These are phyloP conservation scores for Trematocara unimaculatum DNA, from an alignment of 2,113 vertebrate genomes.

Conservation along the genomic window DNA sequence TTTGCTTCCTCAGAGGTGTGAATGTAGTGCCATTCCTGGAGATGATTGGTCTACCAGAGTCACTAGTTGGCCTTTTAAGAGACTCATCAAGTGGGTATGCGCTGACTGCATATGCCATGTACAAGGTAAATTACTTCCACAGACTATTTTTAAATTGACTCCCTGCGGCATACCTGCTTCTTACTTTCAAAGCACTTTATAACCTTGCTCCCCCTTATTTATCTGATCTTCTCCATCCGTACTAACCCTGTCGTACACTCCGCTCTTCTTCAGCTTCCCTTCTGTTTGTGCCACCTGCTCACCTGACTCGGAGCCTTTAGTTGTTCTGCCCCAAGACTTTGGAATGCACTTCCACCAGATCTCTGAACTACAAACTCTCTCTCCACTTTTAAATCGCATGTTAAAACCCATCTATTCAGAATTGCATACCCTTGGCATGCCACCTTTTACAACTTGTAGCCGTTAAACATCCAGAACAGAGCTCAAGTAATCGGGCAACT, in stretches of 20 bases:
- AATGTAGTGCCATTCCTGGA: slow-evolving; percentile 90
- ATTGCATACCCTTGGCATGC: background rate
- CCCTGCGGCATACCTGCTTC: background rate
- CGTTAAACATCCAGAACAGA: background rate
- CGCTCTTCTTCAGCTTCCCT: background rate
- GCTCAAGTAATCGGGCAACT: background rate
- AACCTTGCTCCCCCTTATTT: background rate
- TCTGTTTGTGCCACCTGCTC: background rate
- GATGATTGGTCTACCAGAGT: slow-evolving; percentile 81
- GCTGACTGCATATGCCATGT: slow-evolving; percentile 91
- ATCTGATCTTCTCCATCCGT: background rate
- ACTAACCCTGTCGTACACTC: background rate
- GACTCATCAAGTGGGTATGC: slow-evolving; percentile 87
- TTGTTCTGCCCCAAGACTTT: background rate
- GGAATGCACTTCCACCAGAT: background rate
- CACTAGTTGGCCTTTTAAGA: slow-evolving; percentile 79
- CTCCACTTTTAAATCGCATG: background rate
- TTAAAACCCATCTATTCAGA: background rate
- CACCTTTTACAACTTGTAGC: background rate
- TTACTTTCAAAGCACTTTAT: background rate
- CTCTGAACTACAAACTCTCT: background rate
- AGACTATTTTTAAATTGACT: background rate
- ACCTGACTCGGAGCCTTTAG: background rate
- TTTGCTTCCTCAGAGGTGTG: slow-evolving; percentile 75
- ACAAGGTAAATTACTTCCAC: slow-evolving; percentile 80